Percentiles rank a stretch among this genome's conserved stretches.
Conservation (phyloP, 2,113 vertebrate species). For the Trogon surrucura region DNA sequence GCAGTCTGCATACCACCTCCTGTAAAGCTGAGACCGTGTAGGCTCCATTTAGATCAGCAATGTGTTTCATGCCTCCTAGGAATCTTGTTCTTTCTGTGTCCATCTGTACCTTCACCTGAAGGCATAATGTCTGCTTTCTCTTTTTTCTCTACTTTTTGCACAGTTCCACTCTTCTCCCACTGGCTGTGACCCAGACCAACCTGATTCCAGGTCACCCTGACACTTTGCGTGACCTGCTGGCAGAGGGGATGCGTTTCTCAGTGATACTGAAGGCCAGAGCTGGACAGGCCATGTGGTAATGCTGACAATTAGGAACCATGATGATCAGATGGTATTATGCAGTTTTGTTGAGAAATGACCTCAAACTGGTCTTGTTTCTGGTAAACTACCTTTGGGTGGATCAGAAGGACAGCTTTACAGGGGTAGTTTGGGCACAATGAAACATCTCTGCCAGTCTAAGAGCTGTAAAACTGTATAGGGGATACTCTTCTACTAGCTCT, state of each 20-base stretch:
- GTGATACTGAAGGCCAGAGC: neutral
- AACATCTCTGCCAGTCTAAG: neutral
- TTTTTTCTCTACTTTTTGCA: neutral
- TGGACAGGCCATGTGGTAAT: neutral
- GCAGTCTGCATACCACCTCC: neutral
- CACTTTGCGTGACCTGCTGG: neutral
- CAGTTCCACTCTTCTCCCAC: neutral
- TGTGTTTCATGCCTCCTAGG: neutral
- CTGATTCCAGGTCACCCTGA: neutral
- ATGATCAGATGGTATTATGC: neutral
- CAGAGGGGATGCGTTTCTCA: neutral
- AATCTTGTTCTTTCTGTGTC: neutral
- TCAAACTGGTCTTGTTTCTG: neutral
- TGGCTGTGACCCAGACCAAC: neutral
- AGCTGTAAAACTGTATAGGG: neutral
- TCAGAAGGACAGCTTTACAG: neutral
- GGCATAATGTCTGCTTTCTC: neutral
- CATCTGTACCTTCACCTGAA: neutral
- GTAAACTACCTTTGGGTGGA: neutral
- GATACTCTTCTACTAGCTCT: neutral
- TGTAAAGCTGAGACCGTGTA: neutral
- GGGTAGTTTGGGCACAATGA: neutral
- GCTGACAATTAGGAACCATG: neutral
- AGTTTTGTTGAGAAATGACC: neutral
- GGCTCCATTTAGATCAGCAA: neutral